Evolutionary conservation across 1,140 invertebrate genomes (phyloP), one percentile per base, ranked within the genome.

Genomic region (Drosophila navojoa): DNA sequence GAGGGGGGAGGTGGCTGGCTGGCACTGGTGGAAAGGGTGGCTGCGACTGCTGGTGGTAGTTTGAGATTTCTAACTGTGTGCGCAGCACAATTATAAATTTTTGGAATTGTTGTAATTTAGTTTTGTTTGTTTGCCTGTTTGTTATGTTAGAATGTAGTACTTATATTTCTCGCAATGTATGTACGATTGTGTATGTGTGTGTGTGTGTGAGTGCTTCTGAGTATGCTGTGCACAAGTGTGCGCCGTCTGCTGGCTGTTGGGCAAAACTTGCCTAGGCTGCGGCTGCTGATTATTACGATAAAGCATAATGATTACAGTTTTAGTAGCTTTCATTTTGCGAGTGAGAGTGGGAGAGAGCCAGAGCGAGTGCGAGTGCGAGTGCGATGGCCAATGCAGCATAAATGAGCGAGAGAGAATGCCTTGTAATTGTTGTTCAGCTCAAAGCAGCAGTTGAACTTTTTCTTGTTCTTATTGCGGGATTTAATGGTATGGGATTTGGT

Each of bases 41-140:
- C 42, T 50, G 71, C n/a, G 9, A 29, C 58, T 73, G 63, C 29
- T 69, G 84, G 82, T 87, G 82, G 82, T 87, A 85, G 79, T 79
- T 87, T 81, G 76, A 79, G 79, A 82, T 73, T 78, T 82, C 79
- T 72, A 76, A 79, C 79, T 82, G 70, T 63, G 80, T 71, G 80
- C 78, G 72, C 69, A 86, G 81, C 71, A 87, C 82, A 87, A 87
- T 87, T 87, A 87, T 87, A 87, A 87, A 87, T 87, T 87, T 86
- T 87, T 87, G 82, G 82, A 87, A 87, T 87, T 89, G 82, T 86
- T 86, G 82, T 87, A 87, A 87, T 87, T 87, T 87, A 87, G 82
- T 87, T 85, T 79, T 87, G 84, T 87, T 85, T 87, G 82, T 87
- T 87, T 87, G 82, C 82, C 79, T 82, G 82, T 87, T 86, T 77